phyloP scores from a whole-genome alignment of 2,113 vertebrate species.

The Micromys minutus region DNA sequence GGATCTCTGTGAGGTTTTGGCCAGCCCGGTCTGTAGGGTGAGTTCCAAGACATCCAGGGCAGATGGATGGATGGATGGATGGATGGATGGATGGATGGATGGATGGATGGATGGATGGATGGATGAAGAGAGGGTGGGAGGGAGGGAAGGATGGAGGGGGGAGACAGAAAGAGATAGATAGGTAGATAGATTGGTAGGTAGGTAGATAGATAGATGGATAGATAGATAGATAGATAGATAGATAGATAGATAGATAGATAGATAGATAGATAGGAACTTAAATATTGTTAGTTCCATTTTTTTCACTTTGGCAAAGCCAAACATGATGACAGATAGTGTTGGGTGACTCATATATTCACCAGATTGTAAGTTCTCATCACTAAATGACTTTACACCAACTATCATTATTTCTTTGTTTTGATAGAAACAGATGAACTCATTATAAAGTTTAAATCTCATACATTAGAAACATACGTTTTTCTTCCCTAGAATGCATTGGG shows the following conservation, averaged over 20 bases:
- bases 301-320: constrained; percentile 56
- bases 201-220: too few species aligned
- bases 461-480: constrained; percentile 55
- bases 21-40: not conserved
- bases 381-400: constrained; percentile 20
- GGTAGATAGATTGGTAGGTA: too few species aligned
- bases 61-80: too few species aligned
- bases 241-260: too few species aligned
- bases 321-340: not conserved
- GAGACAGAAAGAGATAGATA: too few species aligned
- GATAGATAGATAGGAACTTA: not conserved
- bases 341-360: not conserved
- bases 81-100: too few species aligned
- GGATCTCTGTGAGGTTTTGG: not conserved
- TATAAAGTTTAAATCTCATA: constrained; percentile 35
- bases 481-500: not conserved
- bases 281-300: not conserved
- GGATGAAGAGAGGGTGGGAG: too few species aligned
- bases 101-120: too few species aligned
- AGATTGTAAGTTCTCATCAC: constrained; percentile 3
- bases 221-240: too few species aligned
- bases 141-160: rapidly evolving
- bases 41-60: not conserved
- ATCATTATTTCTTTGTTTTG: constrained; percentile 48
- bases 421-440: not conserved